Base-by-base conservation (phyloP, 1,140 invertebrate species). In the Meloidogyne chitwoodi region DNA sequence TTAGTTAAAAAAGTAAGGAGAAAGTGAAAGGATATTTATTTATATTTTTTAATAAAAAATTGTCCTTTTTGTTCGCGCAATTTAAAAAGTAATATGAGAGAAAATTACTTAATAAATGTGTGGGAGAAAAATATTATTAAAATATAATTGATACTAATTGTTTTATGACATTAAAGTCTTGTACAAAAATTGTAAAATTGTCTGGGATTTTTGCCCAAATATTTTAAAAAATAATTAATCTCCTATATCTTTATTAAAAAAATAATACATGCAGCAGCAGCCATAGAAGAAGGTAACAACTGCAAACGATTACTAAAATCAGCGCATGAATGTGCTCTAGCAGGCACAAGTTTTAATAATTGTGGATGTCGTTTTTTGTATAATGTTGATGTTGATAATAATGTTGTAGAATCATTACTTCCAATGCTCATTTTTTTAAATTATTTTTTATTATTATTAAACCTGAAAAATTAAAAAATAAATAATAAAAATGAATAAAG, bases 291-390 rank as follows among this genome's bases (percentile, higher is more conserved):
- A 56, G 71, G 71, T 48, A 63, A 31, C 24, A 73, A 34, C 19
- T 31, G 65, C 24, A 73, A 14, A 24, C 71, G 48, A 34, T n/a
- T 56, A 64, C 71, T 63, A 64, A 73, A 73, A 34, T 73, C 71
- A 24, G 71, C 29, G 56, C 71, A 73, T 29, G 71, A 73, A 24
- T 73, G 71, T 12, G 71, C 34, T 22, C 71, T 61, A n/a, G 61
- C 31, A 16, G 38, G 38, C 26, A 64, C 64, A 29, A 73, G 56
- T 38, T 64, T 61, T n/a, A 73, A 22, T 24, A 73, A 31, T 31
- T 73, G 71, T 38, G 71, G 71, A 24, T 73, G 71, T 64, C 64
- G 61, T 31, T 73, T 73, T 64, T 73, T 73, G 38, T 34, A 34
- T 31, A 56, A n/a, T 8, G 48, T 56, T 56, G 48, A 56, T 22